A percentile compares a stretch with the other conserved stretches of the same genome.
Conservation (phyloP, 2,113 vertebrate species). For the Sula dactylatra region DNA sequence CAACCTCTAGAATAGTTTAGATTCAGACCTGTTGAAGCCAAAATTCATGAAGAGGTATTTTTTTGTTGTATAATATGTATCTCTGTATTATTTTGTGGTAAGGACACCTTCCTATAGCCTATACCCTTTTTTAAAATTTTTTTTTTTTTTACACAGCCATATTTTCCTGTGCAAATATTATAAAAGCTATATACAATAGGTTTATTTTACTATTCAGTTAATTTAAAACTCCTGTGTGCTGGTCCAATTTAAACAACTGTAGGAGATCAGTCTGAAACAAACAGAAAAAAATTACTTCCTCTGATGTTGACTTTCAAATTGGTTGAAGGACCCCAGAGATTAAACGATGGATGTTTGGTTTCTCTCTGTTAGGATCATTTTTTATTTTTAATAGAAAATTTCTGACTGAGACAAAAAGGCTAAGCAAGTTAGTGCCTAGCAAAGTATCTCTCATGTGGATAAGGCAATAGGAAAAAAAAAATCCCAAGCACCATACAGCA, state of each 20-base stretch:
- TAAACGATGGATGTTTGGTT: constrained; percentile 45
- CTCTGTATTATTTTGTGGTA: not conserved
- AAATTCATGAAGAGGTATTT: not conserved
- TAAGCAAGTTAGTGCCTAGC: constrained; percentile 18
- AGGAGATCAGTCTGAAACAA: constrained; percentile 60
- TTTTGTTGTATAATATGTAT: not conserved
- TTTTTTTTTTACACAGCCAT: not conserved
- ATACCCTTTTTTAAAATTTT: not conserved
- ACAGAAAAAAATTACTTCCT: constrained; percentile 53
- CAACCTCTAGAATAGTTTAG: not conserved
- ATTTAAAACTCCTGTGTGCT: constrained; percentile 39
- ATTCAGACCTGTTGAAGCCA: not conserved
- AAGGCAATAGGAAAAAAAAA: constrained; percentile 38
- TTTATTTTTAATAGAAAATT: constrained; percentile 75
- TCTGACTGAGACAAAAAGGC: constrained; percentile 68
- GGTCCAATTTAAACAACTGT: constrained; percentile 61
- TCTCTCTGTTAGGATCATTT: constrained; percentile 59
- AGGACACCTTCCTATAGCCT: not conserved
- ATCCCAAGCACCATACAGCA: not conserved
- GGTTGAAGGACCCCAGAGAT: constrained; percentile 61
- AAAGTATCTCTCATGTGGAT: constrained; percentile 60
- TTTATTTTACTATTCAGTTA: constrained; percentile 37
- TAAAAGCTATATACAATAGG: not conserved
- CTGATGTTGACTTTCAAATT: constrained; percentile 71
- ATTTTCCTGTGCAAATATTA: not conserved